A percentile compares a stretch with the other conserved stretches of the same genome.
phyloP scores from a whole-genome alignment of 2,888 invertebrate species.

The Drosophila sordidula region DNA sequence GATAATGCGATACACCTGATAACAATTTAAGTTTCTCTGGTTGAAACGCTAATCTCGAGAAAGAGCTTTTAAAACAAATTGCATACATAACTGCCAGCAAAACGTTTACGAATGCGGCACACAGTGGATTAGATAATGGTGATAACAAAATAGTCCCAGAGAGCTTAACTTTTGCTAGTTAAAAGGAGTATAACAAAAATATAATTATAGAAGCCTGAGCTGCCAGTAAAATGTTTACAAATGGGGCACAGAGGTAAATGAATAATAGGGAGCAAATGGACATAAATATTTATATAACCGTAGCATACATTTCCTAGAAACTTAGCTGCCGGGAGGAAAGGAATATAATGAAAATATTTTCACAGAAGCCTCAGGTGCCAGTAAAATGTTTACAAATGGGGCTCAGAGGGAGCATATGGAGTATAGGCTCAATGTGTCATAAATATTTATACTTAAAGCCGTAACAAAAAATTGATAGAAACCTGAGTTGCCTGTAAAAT shows the following conservation, averaged over 20 bases:
- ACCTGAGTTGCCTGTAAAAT: not conserved
- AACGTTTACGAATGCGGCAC: no score
- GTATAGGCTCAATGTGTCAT: not conserved
- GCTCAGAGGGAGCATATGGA: not conserved
- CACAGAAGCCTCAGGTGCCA: not conserved
- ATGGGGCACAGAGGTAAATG: no score
- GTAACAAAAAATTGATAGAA: not conserved
- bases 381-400: not conserved
- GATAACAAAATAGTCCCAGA: no score
- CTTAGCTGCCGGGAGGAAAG: no score
- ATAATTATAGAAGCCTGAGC: not conserved
- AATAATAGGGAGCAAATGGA: no score
- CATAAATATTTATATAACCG: not conserved
- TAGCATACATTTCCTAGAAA: no score
- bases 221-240: no score
- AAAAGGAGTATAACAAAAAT: no score
- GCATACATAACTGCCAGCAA: not conserved
- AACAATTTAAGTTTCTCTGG: conserved; percentile 6
- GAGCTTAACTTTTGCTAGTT: no score
- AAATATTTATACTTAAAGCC: not conserved
- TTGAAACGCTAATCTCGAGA: conserved; percentile 9
- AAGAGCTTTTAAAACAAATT: not conserved
- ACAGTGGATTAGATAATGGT: no score
- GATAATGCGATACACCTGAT: conserved; percentile 16
- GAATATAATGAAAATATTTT: no score